These are phyloP conservation scores for Tapera naevia DNA, from an alignment of 2,797 vertebrate species.

Conservation along the genomic window DNA sequence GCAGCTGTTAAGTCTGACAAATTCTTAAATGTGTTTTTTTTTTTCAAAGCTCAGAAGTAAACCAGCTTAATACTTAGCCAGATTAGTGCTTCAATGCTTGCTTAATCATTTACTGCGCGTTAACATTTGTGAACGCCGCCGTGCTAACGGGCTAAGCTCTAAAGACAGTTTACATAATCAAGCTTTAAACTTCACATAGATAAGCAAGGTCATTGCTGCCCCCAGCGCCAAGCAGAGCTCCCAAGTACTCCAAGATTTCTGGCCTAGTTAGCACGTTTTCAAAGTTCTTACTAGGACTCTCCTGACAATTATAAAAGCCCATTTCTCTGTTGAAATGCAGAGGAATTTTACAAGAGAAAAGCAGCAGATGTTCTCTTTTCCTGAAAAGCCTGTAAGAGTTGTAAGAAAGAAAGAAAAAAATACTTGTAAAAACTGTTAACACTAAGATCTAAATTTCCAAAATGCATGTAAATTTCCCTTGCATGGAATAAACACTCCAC, in stretches of 20 bases:
- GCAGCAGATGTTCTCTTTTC: not conserved
- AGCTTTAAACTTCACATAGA: conserved; percentile 49
- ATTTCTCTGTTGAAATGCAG: not conserved
- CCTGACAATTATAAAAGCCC: not conserved
- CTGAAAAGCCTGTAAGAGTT: not conserved
- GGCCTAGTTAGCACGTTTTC: conserved; percentile 26
- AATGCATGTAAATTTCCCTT: not conserved
- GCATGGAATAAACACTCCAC: not conserved
- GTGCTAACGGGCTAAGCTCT: conserved; percentile 36
- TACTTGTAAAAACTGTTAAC: no score
- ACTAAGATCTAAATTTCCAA: not conserved
- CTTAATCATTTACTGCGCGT: conserved; percentile 5
- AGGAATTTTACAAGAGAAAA: not conserved
- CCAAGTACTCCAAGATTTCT: not conserved
- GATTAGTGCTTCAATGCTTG: conserved; percentile 38
- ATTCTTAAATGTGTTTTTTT: not conserved
- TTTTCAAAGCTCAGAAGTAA: conserved; percentile 8
- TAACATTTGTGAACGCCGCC: not conserved
- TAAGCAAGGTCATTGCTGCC: conserved; percentile 29
- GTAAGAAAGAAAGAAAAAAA: not conserved
- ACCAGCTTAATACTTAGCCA: conserved; percentile 48
- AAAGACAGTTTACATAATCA: conserved; percentile 51
- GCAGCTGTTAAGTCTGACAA: conserved; percentile 12
- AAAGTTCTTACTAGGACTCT: not conserved
- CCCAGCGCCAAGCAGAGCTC: not conserved